These are phyloP conservation scores for Leucophenga varia DNA, from an alignment of 1,140 invertebrate species.

Conservation along the genomic window DNA sequence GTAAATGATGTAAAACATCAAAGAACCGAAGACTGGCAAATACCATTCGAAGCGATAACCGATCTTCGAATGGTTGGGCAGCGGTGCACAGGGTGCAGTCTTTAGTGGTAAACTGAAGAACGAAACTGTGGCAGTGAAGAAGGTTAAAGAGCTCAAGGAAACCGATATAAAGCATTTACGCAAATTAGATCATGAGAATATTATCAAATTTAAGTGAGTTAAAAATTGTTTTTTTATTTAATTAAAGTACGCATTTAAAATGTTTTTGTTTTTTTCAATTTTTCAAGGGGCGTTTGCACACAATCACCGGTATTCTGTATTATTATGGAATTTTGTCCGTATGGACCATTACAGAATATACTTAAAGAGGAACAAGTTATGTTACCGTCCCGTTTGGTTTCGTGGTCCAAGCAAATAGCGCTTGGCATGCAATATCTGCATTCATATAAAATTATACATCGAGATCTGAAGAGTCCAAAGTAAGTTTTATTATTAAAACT, in stretches of 20 bases:
- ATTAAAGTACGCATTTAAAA: background rate
- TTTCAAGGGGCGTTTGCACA: constrained; percentile 82
- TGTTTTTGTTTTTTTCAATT: constrained; percentile 1
- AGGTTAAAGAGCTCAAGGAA: constrained; percentile 89
- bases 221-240: background rate
- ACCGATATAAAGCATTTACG: constrained; percentile 92
- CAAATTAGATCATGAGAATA: constrained; percentile 95
- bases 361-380: constrained; percentile 79
- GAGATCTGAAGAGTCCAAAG: constrained; percentile 96
- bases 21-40: constrained; percentile 84
- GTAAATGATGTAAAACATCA: constrained; percentile 50
- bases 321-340: constrained; percentile 97
- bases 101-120: constrained; percentile 85
- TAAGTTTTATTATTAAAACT: constrained; percentile 60
- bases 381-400: constrained; percentile 79
- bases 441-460: constrained; percentile 93
- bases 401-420: constrained; percentile 95
- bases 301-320: constrained; percentile 93
- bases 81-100: constrained; percentile 94
- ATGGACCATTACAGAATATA: constrained; percentile 90
- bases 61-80: constrained; percentile 91
- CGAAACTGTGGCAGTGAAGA: constrained; percentile 93
- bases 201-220: constrained; percentile 87
- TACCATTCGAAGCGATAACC: constrained; percentile 89
- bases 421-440: constrained; percentile 96